Evolutionary conservation across 2,888 invertebrate genomes (phyloP), one percentile per base, ranked within the genome.

Genomic region (Chesias legatella): DNA sequence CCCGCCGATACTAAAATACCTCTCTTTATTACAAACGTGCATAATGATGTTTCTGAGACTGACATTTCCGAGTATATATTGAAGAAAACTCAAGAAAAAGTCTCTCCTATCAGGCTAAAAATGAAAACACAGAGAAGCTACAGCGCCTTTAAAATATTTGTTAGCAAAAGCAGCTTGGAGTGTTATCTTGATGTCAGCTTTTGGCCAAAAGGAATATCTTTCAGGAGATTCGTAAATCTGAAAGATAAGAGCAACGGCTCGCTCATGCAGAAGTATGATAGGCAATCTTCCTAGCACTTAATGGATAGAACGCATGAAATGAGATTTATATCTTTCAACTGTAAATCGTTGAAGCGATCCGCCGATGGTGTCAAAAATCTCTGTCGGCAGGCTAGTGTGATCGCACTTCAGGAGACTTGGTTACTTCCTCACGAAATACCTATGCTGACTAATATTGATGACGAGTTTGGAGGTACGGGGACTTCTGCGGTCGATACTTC

Each of bases 171-270:
- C 11, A 24, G 33, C 3, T 1, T 36, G 7, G 7, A 33, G 1
- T 11, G 21, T 2, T 45, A 27, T 33, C 10, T 45, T 1, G 27
- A 33, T 25, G 41, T 37, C 6, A 37, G 23, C 8, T 24, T 45
- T 3, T 45, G 45, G 40, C 45, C 45, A 1, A 13, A 33, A 8
- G 45, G 45, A n/a, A 23, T 45, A n/a, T 10, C 11, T 17, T 17
- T 17, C 13, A 17, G 13, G 5, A 17, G 13, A 5, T 17, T 17
- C 5, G 5, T 17, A 17, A 3, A 17, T 17, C 13, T 17, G 13
- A 2, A 17, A 17, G 13, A 17, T 17, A 17, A 2, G 5, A 2
- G 3, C 2, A 17, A 3, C 13, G 13, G 13, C 13, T 17, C 13
- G 13, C 13, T 17, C 5, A 5, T 17, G 5, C 13, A 17, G 5